phyloP scores from a whole-genome alignment of 2,113 vertebrate genomes.

The Acrocephalus arundinaceus region DNA sequence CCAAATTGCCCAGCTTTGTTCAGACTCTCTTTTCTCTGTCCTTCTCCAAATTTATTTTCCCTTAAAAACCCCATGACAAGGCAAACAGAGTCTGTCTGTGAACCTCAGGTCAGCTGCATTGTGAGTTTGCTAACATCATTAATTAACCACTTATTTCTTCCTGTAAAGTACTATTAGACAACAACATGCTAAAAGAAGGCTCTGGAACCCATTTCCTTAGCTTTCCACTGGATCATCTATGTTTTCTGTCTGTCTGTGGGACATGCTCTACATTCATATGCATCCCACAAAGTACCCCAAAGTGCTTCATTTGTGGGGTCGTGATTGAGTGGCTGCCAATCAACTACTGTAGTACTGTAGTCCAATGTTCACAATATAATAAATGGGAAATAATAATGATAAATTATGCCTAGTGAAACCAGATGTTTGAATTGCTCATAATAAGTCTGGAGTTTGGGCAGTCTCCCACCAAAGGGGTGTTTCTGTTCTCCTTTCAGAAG shows the following conservation, averaged over 20 bases:
- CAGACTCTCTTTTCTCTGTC: not conserved
- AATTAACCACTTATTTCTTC: not conserved
- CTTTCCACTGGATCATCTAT: not conserved
- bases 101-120: not conserved
- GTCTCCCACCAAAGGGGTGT: not conserved
- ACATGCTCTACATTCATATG: not conserved
- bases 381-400: not conserved
- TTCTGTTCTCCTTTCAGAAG: conserved; percentile 78
- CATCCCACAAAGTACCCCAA: not conserved
- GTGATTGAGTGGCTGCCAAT: not conserved
- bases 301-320: not conserved
- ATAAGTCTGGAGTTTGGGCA: not conserved
- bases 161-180: not conserved
- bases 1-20: not conserved
- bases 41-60: not conserved
- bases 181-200: not conserved
- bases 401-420: not conserved
- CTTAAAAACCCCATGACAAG: not conserved
- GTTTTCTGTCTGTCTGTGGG: not conserved
- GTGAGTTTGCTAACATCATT: not conserved
- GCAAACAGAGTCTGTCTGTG: not conserved
- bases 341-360: not conserved
- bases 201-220: not conserved
- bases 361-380: not conserved
- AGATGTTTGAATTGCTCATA: not conserved